phyloP scores from a whole-genome alignment of 2,888 invertebrate species.

The Galeruca laticollis region DNA sequence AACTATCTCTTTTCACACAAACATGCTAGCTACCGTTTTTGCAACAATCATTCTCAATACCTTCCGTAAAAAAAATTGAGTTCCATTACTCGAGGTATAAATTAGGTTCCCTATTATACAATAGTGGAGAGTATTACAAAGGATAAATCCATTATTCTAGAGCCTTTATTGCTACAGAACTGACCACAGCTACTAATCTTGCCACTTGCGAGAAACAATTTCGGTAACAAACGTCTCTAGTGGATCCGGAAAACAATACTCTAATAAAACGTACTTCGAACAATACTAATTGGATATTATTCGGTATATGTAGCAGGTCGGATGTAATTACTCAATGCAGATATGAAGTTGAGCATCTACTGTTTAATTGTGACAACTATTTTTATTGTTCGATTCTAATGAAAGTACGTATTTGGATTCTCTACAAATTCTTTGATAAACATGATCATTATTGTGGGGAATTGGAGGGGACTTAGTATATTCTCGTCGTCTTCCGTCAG shows the following conservation, averaged over 20 bases:
- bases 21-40: no score
- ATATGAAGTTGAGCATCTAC: background rate
- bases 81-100: background rate
- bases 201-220: slow-evolving; percentile 10
- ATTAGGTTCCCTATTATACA: background rate
- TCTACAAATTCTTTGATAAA: no score
- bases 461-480: no score
- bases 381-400: no score
- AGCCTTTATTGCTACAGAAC: background rate
- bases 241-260: slow-evolving; percentile 5
- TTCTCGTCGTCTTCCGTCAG: no score
- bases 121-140: background rate
- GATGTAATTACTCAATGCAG: background rate
- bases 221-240: slow-evolving; percentile 13
- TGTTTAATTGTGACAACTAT: no score
- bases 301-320: background rate
- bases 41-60: background rate
- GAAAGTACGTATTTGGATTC: no score
- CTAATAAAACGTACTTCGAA: background rate
- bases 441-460: no score
- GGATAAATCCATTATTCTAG: background rate
- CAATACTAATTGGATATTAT: slow-evolving; percentile 11
- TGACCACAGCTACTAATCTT: slow-evolving; percentile 17
- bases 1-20: no score
- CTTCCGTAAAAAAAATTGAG: background rate